A percentile compares a stretch with the other conserved stretches of the same genome.
These are phyloP conservation scores for Squalus acanthias DNA, from an alignment of 2,797 vertebrate species.

Conservation along the genomic window DNA sequence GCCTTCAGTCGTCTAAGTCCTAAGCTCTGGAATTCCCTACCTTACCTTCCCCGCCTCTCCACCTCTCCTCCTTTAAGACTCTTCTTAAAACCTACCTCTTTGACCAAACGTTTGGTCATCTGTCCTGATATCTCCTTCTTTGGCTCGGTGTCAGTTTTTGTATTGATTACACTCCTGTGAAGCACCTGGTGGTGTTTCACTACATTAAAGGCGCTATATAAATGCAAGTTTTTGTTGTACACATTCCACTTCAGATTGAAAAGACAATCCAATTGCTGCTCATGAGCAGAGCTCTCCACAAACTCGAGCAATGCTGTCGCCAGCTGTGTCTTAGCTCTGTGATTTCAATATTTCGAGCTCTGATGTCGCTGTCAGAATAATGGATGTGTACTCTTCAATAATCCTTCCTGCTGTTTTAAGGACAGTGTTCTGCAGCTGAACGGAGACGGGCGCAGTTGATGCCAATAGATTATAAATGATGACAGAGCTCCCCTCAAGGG, in stretches of 20 bases:
- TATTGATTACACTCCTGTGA: background rate
- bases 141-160: background rate
- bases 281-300: background rate
- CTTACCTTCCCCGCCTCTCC: background rate
- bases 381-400: background rate
- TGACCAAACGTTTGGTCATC: too few relatives aligned
- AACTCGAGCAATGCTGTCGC: background rate
- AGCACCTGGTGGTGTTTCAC: background rate
- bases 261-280: background rate
- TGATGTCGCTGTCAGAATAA: background rate
- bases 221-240: background rate
- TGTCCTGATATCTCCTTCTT: background rate
- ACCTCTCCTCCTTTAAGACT: background rate
- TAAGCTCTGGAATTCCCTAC: background rate
- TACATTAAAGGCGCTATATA: background rate
- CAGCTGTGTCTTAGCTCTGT: background rate
- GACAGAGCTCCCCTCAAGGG: background rate
- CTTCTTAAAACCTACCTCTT: too few relatives aligned
- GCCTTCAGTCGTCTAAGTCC: too few relatives aligned
- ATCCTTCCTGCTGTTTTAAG: background rate
- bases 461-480: background rate
- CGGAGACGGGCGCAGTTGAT: background rate
- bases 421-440: background rate
- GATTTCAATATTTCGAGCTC: background rate
- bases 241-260: background rate